phyloP scores from a whole-genome alignment of 2,113 vertebrate genomes.

The Cryptotis parvus region DNA sequence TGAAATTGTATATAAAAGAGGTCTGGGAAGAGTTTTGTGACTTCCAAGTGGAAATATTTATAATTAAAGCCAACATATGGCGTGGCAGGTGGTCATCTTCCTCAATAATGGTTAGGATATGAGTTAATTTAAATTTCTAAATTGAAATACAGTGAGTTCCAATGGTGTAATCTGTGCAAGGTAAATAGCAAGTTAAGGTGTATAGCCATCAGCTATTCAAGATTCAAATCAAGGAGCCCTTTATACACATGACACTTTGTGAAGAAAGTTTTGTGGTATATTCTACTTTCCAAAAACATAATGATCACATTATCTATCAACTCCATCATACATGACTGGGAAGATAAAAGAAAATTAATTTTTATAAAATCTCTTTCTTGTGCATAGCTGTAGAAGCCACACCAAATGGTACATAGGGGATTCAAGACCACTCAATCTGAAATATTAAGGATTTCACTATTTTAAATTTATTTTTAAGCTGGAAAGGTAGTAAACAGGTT shows the following conservation, averaged over 20 bases:
- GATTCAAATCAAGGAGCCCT: conserved; percentile 56
- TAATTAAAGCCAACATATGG: conserved; percentile 85
- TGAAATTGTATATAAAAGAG: conserved; percentile 58
- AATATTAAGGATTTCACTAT: too few relatives aligned
- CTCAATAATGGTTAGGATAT: conserved; percentile 82
- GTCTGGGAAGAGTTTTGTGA: conserved; percentile 73
- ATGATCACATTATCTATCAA: neutral
- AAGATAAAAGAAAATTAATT: neutral
- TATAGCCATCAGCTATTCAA: conserved; percentile 42
- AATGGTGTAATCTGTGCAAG: conserved; percentile 63
- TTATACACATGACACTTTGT: conserved; percentile 54
- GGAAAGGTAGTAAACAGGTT: too few relatives aligned
- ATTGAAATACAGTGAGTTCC: conserved; percentile 82
- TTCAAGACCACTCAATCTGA: too few relatives aligned
- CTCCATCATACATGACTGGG: neutral
- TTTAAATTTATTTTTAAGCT: neutral
- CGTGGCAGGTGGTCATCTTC: conserved; percentile 86
- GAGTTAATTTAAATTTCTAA: conserved; percentile 84
- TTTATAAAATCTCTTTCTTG: neutral
- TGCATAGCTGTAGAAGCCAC: too few relatives aligned
- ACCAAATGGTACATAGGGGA: too few relatives aligned
- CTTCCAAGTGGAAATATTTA: conserved; percentile 83
- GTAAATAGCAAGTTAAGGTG: conserved; percentile 72
- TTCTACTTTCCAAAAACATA: neutral
- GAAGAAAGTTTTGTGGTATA: conserved; percentile 40